Evolutionary conservation across 2,888 invertebrate genomes (phyloP).

Genomic region (Protodeltote pygarga): DNA sequence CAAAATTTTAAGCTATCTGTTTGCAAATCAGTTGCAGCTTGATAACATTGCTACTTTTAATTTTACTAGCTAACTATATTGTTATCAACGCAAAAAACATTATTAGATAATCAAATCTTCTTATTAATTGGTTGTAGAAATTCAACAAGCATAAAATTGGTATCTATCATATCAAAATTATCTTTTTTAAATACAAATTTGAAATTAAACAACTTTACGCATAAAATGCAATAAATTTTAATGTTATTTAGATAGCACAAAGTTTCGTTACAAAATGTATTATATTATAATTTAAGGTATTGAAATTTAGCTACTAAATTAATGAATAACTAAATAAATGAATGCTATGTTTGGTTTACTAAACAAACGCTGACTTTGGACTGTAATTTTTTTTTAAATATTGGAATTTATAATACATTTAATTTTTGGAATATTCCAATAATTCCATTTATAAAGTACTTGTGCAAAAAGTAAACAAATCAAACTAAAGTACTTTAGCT

Average conservation of each 20-base stretch:
- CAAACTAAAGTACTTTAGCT: no score
- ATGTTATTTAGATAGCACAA: slow-evolving; percentile 70
- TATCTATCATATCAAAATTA: slow-evolving; percentile 39
- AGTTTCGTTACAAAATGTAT: slow-evolving; percentile 57
- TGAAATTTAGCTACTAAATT: slow-evolving; percentile 19
- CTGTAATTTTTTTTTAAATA: no score
- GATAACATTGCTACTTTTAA: no score
- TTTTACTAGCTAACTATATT: no score
- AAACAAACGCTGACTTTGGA: slow-evolving; percentile 7
- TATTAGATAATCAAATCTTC: no score
- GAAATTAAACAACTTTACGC: slow-evolving; percentile 52
- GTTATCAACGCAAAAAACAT: no score
- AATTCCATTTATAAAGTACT: no score
- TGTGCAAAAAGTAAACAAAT: neutral
- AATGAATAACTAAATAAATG: slow-evolving; percentile 17
- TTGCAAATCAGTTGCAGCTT: no score
- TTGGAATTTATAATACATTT: no score
- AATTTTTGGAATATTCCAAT: no score
- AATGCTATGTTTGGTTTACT: slow-evolving; percentile 13
- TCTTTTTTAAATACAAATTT: slow-evolving; percentile 16
- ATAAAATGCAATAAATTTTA: slow-evolving; percentile 76
- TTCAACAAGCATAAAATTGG: slow-evolving; percentile 2
- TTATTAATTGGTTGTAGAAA: slow-evolving; percentile 10
- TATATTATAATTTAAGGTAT: slow-evolving; percentile 64
- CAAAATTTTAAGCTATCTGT: no score